Percentiles rank a stretch among this genome's conserved stretches.
Conservation (phyloP, 2,113 vertebrate genomes). For the Carassius auratus region DNA sequence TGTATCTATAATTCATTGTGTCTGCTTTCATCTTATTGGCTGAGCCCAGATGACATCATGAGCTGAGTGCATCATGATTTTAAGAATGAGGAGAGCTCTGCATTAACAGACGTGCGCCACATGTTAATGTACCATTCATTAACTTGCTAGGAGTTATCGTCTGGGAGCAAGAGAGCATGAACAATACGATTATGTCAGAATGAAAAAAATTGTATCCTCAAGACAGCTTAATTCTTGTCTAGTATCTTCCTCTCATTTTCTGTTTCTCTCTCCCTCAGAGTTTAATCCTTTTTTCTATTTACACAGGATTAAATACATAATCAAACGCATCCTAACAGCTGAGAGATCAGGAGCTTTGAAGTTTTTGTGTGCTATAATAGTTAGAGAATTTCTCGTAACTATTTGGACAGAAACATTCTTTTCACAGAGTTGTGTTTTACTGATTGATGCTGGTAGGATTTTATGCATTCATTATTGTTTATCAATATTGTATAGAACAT, state of each 20-base stretch:
- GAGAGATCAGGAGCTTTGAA: conserved; percentile 22
- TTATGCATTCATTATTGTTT: background rate
- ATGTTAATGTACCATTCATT: background rate
- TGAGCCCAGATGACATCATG: background rate
- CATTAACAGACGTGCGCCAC: conserved; percentile 1
- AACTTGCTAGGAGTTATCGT: background rate
- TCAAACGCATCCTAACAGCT: conserved; percentile 26
- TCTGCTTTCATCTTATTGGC: background rate
- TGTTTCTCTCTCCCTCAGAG: background rate
- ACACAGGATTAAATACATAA: conserved; percentile 36
- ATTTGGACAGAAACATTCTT: background rate
- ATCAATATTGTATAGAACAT: background rate
- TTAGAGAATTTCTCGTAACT: conserved; percentile 3
- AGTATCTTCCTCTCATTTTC: background rate
- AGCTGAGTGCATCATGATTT: background rate
- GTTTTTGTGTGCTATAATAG: conserved; percentile 26
- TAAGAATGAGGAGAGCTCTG: background rate
- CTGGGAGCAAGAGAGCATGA: conserved; percentile 18
- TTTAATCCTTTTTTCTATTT: conserved; percentile 34
- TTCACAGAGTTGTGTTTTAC: background rate
- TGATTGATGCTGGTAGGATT: background rate
- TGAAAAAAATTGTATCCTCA: conserved; percentile 14
- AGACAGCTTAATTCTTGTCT: conserved; percentile 29
- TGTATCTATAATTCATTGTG: background rate
- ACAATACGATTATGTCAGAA: conserved; percentile 29